Evolutionary conservation across 2,113 vertebrate species (phyloP).

Genomic region (Isurus oxyrinchus): DNA sequence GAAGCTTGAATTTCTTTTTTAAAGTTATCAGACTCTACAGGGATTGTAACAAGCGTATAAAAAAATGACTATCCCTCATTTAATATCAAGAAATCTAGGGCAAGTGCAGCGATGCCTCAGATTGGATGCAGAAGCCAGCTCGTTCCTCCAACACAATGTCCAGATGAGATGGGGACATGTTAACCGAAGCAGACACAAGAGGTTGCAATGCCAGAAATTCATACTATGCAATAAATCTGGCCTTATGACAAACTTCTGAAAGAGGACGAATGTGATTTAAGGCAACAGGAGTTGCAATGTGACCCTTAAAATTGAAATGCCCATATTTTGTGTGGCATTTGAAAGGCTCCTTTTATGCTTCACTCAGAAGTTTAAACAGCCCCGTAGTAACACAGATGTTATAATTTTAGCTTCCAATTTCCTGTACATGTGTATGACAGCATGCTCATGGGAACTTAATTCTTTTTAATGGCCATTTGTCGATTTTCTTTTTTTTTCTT

Average conservation of each 20-base stretch:
- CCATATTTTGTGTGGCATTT: conserved; percentile 48
- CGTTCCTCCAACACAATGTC: background rate
- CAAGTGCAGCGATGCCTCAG: background rate
- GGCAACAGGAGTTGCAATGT: conserved; percentile 46
- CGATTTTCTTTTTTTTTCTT: conserved; percentile 27
- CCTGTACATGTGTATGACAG: conserved; percentile 53
- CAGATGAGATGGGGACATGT: background rate
- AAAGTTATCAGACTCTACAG: too few species aligned
- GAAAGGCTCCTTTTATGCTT: conserved; percentile 56
- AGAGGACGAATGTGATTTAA: conserved; percentile 46
- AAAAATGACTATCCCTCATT: background rate
- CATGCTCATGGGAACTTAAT: conserved; percentile 44
- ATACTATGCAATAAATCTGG: conserved; percentile 41
- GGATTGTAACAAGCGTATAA: background rate
- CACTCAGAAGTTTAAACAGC: conserved; percentile 51
- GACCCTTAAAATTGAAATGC: conserved; percentile 47
- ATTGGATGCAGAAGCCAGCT: background rate
- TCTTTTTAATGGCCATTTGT: conserved; percentile 38
- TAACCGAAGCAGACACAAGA: conserved; percentile 39
- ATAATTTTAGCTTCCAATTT: conserved; percentile 58
- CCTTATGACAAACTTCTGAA: conserved; percentile 19
- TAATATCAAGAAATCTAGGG: background rate
- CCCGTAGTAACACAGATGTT: conserved; percentile 39
- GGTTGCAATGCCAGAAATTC: conserved; percentile 38
- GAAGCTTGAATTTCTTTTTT: too few species aligned